These are phyloP conservation scores for Carlito syrichta DNA, from an alignment of 2,113 vertebrate species.

Conservation along the genomic window DNA sequence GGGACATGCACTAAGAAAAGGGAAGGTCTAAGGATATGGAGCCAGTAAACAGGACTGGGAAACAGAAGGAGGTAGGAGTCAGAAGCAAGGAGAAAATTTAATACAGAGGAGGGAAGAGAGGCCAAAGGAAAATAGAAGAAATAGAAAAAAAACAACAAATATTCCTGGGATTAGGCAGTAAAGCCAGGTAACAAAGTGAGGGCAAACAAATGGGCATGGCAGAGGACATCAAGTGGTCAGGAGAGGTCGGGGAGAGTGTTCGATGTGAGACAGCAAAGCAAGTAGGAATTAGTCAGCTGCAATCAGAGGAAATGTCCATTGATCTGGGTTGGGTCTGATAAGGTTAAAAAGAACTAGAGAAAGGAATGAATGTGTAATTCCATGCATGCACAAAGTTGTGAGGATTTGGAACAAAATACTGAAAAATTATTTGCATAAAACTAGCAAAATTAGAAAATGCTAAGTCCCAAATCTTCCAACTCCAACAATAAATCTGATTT, in stretches of 20 bases:
- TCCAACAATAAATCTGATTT: slow-evolving; percentile 51
- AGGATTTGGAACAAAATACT: slow-evolving; percentile 26
- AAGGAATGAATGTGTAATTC: slow-evolving; percentile 22
- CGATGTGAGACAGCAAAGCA: neutral
- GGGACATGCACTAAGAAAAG: slow-evolving; percentile 6
- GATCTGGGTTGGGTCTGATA: neutral
- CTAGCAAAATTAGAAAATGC: slow-evolving; percentile 21
- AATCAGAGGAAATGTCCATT: slow-evolving; percentile 28
- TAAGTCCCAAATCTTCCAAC: slow-evolving; percentile 18
- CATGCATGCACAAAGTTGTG: neutral
- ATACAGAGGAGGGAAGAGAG: neutral
- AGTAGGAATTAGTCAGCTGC: neutral
- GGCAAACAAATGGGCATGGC: neutral
- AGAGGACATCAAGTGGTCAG: neutral
- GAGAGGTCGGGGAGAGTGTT: neutral
- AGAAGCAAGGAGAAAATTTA: neutral
- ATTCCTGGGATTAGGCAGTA: neutral
- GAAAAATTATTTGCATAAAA: slow-evolving; percentile 31
- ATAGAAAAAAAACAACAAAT: neutral
- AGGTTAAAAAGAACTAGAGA: slow-evolving; percentile 12
- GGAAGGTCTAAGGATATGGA: neutral
- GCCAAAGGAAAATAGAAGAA: slow-evolving; percentile 36
- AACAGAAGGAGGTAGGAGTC: neutral
- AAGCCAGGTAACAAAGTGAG: neutral
- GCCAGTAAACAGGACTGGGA: slow-evolving; percentile 12